phyloP scores from a whole-genome alignment of 1,140 invertebrate species.

The Bombus pyrosoma region DNA sequence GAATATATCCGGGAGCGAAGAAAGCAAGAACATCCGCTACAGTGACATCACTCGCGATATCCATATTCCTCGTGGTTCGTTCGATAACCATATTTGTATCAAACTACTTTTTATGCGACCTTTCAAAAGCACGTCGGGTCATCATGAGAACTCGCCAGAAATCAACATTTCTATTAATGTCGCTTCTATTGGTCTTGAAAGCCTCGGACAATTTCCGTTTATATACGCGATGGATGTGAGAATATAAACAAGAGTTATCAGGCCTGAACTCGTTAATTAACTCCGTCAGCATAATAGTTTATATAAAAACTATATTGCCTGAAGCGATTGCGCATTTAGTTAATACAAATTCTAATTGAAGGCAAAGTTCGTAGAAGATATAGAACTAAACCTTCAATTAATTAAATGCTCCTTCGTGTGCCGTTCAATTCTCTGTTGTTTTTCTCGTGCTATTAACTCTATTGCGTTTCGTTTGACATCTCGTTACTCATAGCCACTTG shows the following conservation, averaged over 20 bases:
- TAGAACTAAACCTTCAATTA: conserved; percentile 14
- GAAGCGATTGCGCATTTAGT: not conserved
- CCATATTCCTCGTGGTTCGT: conserved; percentile 3
- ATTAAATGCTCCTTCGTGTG: conserved; percentile 17
- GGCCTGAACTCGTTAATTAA: not conserved
- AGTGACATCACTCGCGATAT: conserved; percentile 8
- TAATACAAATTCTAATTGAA: conserved; percentile 11
- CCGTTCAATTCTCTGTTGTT: conserved; percentile 14
- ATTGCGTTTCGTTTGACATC: not conserved
- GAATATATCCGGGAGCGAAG: conserved; percentile 13
- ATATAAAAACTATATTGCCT: not conserved
- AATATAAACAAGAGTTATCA: not conserved
- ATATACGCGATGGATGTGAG: not conserved
- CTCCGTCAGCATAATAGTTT: not conserved
- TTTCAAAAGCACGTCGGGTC: conserved; percentile 13
- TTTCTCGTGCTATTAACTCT: not conserved
- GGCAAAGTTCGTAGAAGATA: not conserved
- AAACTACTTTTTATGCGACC: not conserved
- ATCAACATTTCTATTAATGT: not conserved
- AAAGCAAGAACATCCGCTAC: not conserved
- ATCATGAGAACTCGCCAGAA: not conserved
- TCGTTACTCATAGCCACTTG: not conserved
- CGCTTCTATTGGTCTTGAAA: not conserved
- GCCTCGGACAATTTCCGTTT: not conserved
- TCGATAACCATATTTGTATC: conserved; percentile 45